Percentiles rank a stretch among this genome's conserved stretches.
Evolutionary conservation across 1,140 invertebrate genomes (phyloP).

Genomic region (Aphaenogaster rudis): DNA sequence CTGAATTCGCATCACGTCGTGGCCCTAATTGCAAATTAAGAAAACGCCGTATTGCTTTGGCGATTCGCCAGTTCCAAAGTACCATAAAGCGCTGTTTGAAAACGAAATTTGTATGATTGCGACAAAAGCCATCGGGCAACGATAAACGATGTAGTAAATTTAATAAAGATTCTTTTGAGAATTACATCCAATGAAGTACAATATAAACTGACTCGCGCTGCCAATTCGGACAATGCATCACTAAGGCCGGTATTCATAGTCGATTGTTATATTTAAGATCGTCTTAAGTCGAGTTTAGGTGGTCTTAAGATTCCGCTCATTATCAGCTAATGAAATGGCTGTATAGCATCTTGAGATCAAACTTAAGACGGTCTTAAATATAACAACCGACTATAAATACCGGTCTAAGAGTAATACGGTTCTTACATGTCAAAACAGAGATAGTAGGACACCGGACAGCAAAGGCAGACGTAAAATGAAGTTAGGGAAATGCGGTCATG

Average conservation of each 20-base stretch:
- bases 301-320: no score
- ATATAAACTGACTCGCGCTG: slow-evolving; percentile 16
- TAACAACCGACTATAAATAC: no score
- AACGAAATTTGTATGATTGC: not conserved
- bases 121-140: not conserved
- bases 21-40: slow-evolving; percentile 74
- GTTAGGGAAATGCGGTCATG: slow-evolving; percentile 32
- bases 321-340: no score
- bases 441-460: not conserved
- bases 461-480: slow-evolving; percentile 15
- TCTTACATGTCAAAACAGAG: not conserved
- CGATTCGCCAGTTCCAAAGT: slow-evolving; percentile 51
- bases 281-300: no score
- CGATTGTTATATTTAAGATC: no score
- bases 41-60: slow-evolving; percentile 68
- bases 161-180: not conserved
- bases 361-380: no score
- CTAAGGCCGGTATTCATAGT: no score
- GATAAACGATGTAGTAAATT: not conserved
- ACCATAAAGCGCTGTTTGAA: slow-evolving; percentile 21
- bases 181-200: not conserved
- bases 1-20: slow-evolving; percentile 68
- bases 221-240: slow-evolving; percentile 25
- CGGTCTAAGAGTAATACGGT: not conserved
- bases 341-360: no score